These are phyloP conservation scores for Drosophila truncata DNA, from an alignment of 1,140 invertebrate species.

Conservation along the genomic window DNA sequence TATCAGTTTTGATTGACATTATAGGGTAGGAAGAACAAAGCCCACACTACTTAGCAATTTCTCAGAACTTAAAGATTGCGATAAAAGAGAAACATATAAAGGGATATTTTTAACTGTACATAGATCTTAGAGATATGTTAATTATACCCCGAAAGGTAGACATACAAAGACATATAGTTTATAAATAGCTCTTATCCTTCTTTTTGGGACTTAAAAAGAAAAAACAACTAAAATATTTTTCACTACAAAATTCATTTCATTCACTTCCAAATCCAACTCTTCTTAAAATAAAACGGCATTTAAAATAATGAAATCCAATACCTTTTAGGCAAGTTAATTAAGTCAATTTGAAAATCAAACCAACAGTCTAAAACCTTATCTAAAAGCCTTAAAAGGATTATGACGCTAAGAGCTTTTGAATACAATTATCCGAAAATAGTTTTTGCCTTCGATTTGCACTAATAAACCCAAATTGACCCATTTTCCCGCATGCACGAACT, in stretches of 20 bases:
- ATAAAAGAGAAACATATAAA: background rate
- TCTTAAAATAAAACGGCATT: background rate
- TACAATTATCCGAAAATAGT: slow-evolving; percentile 26
- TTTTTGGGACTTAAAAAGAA: background rate
- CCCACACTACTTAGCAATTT: slow-evolving; percentile 1
- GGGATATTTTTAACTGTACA: background rate
- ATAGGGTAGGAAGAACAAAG: background rate
- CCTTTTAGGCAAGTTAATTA: slow-evolving; percentile 1
- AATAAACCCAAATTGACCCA: slow-evolving; percentile 50
- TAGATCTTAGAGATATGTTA: background rate
- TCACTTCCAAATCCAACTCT: no score
- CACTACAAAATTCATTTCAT: no score
- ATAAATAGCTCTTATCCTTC: background rate
- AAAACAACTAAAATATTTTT: background rate
- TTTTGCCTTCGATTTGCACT: slow-evolving; percentile 40
- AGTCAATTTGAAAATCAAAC: slow-evolving; percentile 4
- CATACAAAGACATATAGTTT: background rate
- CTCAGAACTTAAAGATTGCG: background rate
- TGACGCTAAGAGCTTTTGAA: background rate
- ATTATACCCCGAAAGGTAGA: no score
- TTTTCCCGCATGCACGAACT: slow-evolving; percentile 34
- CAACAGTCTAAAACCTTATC: background rate
- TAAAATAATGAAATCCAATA: background rate
- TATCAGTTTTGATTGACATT: slow-evolving; percentile 21
- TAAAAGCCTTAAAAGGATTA: slow-evolving; percentile 3